Evolutionary conservation across 2,888 invertebrate genomes (phyloP).

Genomic region (Cephus rjabovi): DNA sequence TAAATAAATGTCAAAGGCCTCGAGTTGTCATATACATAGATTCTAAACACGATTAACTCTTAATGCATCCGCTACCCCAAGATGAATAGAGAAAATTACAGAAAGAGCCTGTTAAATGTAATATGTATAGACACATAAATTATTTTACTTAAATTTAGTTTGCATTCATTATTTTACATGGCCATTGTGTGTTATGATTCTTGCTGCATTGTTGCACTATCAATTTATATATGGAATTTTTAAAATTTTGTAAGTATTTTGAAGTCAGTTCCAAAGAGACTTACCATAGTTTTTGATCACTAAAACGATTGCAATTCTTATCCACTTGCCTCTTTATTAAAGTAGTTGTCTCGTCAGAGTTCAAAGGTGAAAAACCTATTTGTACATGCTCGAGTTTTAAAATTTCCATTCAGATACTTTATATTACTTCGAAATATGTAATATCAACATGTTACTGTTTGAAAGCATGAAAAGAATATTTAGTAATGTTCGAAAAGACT

Average conservation of each 20-base stretch:
- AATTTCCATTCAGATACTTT: no score
- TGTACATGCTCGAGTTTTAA: no score
- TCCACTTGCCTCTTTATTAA: not conserved
- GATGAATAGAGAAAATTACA: slow-evolving; percentile 23
- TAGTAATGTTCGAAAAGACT: no score
- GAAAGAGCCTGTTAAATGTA: slow-evolving; percentile 50
- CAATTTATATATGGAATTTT: not conserved
- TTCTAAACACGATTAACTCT: not conserved
- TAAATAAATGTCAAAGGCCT: not conserved
- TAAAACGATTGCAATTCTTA: no score
- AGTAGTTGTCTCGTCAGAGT: not conserved
- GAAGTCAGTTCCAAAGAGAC: not conserved
- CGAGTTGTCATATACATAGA: not conserved
- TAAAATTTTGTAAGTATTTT: not conserved
- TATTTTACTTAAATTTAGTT: slow-evolving; percentile 57
- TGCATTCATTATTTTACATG: slow-evolving; percentile 37
- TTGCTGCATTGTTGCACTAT: not conserved
- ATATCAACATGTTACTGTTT: no score
- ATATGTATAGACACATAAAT: slow-evolving; percentile 55
- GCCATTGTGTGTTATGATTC: slow-evolving; percentile 3
- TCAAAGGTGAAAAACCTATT: no score
- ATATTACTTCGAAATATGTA: no score
- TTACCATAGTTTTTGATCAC: no score
- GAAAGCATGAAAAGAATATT: no score
- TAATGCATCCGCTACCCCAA: slow-evolving; percentile 3